phyloP scores from a whole-genome alignment of 2,113 vertebrate species.

The Notothenia rossii region DNA sequence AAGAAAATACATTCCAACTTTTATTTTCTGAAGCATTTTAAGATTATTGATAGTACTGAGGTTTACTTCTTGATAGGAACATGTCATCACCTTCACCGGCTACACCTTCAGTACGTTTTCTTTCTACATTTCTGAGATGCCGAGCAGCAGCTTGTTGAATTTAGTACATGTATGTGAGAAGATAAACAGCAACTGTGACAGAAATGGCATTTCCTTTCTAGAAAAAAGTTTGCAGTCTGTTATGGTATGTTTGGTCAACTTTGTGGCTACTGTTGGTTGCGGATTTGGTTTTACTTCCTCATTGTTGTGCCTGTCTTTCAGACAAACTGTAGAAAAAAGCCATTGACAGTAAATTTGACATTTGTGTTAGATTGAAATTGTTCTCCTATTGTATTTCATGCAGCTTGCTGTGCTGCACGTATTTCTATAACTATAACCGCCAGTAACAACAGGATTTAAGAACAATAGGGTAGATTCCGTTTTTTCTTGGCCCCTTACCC shows the following conservation, averaged over 20 bases:
- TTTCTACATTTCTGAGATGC: conserved; percentile 3
- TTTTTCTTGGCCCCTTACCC: not conserved
- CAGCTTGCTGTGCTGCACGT: not conserved
- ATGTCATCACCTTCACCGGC: not conserved
- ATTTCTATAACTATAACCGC: not conserved
- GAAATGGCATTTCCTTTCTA: not conserved
- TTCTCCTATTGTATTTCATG: not conserved
- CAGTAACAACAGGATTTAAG: not conserved
- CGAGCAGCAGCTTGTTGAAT: conserved; percentile 37
- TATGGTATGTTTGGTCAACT: not conserved
- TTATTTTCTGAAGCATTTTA: not conserved
- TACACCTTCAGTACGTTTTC: not conserved
- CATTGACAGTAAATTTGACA: not conserved
- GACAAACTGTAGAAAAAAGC: not conserved
- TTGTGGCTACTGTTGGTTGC: not conserved
- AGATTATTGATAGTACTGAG: not conserved
- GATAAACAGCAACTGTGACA: not conserved
- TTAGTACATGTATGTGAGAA: conserved; percentile 24
- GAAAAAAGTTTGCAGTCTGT: not conserved
- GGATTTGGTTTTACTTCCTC: not conserved
- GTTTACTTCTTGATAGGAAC: no score
- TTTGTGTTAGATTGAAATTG: not conserved
- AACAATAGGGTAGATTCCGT: not conserved
- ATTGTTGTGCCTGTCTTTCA: not conserved
- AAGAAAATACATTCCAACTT: not conserved